Evolutionary conservation across 2,888 invertebrate species (phyloP).

Genomic region (Chalcosyrphus nemorum): DNA sequence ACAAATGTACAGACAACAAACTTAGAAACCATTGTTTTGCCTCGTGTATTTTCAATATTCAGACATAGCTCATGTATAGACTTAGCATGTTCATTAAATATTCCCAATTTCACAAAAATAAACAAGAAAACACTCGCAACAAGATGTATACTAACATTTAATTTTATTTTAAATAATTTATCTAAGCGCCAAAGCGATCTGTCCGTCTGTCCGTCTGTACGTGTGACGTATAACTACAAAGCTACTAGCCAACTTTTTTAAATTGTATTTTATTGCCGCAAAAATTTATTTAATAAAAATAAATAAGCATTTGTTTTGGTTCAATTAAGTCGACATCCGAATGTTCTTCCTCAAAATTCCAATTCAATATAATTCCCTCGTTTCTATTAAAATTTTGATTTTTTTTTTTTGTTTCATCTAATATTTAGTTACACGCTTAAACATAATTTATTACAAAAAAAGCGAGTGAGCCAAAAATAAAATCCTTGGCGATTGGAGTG

Average conservation of each 20-base stretch:
- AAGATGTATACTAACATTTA: not conserved
- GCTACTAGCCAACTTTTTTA: not conserved
- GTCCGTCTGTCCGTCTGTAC: not conserved
- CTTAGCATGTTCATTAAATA: no score
- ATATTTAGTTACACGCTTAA: not conserved
- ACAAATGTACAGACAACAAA: no score
- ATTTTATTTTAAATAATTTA: not conserved
- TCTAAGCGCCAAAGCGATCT: slow-evolving; percentile 1
- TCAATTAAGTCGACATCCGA: slow-evolving; percentile 11
- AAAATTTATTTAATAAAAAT: slow-evolving; percentile 4
- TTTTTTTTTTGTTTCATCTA: not conserved
- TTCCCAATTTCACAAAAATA: no score
- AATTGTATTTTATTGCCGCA: slow-evolving; percentile 3
- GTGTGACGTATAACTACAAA: not conserved
- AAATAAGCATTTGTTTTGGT: not conserved
- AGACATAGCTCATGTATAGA: no score
- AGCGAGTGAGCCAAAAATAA: slow-evolving; percentile 28
- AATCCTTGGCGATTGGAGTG: slow-evolving; percentile 23
- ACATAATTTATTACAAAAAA: slow-evolving; percentile 43
- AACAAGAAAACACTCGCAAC: no score
- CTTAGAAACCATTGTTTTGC: no score
- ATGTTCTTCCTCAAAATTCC: not conserved
- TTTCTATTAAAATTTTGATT: not conserved
- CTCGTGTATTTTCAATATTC: no score
- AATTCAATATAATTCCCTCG: not conserved